These are phyloP conservation scores for Phyllostomus discolor DNA, from an alignment of 2,113 vertebrate species.

Conservation along the genomic window DNA sequence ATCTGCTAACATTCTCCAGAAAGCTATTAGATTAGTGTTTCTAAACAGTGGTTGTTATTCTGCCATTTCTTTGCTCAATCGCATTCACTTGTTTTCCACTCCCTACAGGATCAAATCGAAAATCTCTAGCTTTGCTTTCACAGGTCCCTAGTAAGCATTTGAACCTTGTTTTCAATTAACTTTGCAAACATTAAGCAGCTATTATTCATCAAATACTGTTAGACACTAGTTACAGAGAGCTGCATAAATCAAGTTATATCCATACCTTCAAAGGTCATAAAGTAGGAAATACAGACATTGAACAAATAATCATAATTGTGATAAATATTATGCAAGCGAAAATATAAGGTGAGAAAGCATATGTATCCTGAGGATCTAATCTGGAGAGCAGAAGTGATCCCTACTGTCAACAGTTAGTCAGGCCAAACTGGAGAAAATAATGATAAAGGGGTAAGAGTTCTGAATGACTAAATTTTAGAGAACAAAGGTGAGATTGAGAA, in stretches of 20 bases:
- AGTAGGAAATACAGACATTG: background rate
- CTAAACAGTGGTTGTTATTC: background rate
- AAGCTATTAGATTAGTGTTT: background rate
- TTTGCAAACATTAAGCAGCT: background rate
- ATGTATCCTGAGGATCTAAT: background rate
- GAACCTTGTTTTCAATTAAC: background rate
- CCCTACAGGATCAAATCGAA: background rate
- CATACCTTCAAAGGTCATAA: background rate
- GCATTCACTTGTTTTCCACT: background rate
- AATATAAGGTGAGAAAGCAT: background rate
- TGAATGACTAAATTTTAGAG: background rate
- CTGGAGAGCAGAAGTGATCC: background rate
- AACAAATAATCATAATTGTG: background rate
- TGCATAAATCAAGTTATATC: background rate
- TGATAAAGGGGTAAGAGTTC: background rate
- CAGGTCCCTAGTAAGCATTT: background rate
- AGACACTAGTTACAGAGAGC: background rate
- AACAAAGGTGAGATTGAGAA: background rate
- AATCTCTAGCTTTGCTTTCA: background rate
- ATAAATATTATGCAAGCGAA: background rate
- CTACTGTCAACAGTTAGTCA: background rate
- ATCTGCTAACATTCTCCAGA: background rate
- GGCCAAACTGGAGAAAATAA: background rate
- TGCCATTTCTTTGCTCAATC: background rate
- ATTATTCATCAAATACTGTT: background rate